These are phyloP conservation scores for Polypedilum pembai DNA, from an alignment of 1,140 invertebrate genomes.

Conservation along the genomic window DNA sequence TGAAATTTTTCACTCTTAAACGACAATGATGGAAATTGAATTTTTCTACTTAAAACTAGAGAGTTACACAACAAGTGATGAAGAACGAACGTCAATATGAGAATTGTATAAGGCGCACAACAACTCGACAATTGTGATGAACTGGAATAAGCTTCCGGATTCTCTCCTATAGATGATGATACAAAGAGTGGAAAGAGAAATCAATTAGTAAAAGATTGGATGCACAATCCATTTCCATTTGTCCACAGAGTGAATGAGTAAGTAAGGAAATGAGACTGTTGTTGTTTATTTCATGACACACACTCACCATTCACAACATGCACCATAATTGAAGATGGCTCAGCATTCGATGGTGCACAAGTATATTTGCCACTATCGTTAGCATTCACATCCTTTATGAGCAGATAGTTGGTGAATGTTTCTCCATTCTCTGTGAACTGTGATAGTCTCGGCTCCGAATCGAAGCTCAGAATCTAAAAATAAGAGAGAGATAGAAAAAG, in stretches of 20 bases:
- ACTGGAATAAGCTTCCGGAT: conserved; percentile 16
- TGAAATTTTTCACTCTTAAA: no score
- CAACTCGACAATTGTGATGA: conserved; percentile 21
- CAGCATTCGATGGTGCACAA: conserved; percentile 61
- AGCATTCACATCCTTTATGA: conserved; percentile 49
- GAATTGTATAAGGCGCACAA: conserved; percentile 9
- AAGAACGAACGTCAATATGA: background rate
- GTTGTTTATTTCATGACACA: no score
- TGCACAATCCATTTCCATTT: no score
- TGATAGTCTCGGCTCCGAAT: conserved; percentile 34
- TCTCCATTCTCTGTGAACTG: conserved; percentile 42
- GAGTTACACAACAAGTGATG: conserved; percentile 8
- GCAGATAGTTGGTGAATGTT: conserved; percentile 48
- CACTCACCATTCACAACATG: conserved; percentile 47
- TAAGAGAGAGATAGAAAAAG: background rate
- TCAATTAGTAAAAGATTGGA: no score
- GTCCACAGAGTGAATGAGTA: no score
- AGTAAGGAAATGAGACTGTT: no score
- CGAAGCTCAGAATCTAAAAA: background rate
- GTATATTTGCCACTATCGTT: conserved; percentile 59
- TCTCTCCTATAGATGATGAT: background rate
- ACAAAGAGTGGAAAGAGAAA: background rate
- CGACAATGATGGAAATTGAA: no score
- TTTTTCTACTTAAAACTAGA: background rate
- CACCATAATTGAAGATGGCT: conserved; percentile 58